phyloP scores from a whole-genome alignment of 2,113 vertebrate species.

The Cacatua alba region DNA sequence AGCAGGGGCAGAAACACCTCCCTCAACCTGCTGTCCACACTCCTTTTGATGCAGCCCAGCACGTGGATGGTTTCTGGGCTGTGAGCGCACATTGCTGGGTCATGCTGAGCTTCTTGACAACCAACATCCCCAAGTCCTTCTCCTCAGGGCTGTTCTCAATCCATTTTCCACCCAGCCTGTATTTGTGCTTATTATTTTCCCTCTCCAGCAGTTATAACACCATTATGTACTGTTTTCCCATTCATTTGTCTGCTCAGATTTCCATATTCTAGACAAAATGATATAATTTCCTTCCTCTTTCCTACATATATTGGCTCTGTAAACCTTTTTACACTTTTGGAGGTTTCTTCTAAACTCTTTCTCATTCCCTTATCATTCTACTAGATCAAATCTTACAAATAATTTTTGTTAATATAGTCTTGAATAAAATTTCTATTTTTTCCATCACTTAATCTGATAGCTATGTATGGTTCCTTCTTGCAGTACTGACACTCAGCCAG shows the following conservation, averaged over 20 bases:
- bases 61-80: neutral
- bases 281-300: neutral
- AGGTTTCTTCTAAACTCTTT: neutral
- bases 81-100: neutral
- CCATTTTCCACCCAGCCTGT: neutral
- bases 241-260: neutral
- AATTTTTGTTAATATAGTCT: neutral
- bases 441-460: accelerated
- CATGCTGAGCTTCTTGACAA: neutral
- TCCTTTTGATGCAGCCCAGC: neutral
- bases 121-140: neutral
- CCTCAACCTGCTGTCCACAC: neutral
- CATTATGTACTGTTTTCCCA: neutral
- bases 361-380: neutral
- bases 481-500: neutral
- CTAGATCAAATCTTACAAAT: neutral
- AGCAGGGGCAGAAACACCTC: neutral
- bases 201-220: neutral
- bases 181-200: neutral
- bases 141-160: neutral
- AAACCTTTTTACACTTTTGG: neutral
- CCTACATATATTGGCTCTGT: neutral
- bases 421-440: neutral
- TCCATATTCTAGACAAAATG: neutral
- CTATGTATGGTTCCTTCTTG: neutral